These are phyloP conservation scores for Paralinhomoeus sp. DNA, from an alignment of 2,888 invertebrate species.

Conservation along the genomic window DNA sequence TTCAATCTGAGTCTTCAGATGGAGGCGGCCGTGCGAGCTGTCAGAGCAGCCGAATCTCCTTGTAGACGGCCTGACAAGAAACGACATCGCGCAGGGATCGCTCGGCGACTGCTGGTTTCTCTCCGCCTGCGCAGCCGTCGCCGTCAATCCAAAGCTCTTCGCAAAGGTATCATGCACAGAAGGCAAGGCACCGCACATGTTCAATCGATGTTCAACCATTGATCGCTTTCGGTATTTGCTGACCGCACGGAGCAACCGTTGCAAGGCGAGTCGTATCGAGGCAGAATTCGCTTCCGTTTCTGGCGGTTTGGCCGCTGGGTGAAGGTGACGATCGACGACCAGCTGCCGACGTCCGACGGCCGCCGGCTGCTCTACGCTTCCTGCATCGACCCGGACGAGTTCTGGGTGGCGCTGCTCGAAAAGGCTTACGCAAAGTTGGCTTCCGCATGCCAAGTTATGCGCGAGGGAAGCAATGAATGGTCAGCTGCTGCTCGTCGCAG, in stretches of 20 bases:
- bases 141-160: conserved; percentile 26
- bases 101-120: conserved; percentile 33
- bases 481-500: neutral
- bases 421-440: conserved; percentile 27
- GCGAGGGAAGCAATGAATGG: neutral
- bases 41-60: conserved; percentile 25
- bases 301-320: conserved; percentile 31
- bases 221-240: too few species aligned
- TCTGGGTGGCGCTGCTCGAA: conserved; percentile 26
- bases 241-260: conserved; percentile 23
- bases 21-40: conserved; percentile 36
- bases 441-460: neutral
- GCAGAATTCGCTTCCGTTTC: conserved; percentile 27
- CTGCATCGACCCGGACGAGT: conserved; percentile 22
- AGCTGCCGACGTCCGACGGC: conserved; percentile 17
- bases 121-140: conserved; percentile 30
- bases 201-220: too few species aligned
- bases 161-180: conserved; percentile 16
- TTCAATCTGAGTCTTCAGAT: neutral
- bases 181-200: too few species aligned
- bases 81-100: conserved; percentile 29
- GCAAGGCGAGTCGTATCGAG: conserved; percentile 25
- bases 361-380: conserved; percentile 19
- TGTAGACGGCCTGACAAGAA: conserved; percentile 27
- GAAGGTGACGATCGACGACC: conserved; percentile 28